phyloP scores from a whole-genome alignment of 2,797 vertebrate genomes.

The Lutjanus campechanus region DNA sequence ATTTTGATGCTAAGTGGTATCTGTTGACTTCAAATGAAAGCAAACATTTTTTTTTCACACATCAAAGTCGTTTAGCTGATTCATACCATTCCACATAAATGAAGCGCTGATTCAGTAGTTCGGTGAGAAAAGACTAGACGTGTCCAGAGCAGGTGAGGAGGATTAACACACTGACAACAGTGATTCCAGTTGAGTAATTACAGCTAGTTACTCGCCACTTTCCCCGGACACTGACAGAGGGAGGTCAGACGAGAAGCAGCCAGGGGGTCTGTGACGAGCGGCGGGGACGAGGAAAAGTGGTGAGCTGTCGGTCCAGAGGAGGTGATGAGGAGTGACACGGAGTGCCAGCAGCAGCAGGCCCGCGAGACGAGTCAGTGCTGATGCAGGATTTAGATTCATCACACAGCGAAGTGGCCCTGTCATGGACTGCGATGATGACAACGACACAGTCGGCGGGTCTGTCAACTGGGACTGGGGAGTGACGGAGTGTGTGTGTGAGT shows the following conservation, averaged over 20 bases:
- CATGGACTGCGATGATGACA: slow-evolving; percentile 52
- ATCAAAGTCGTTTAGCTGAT: not conserved
- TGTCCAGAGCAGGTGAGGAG: not conserved
- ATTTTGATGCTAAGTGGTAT: not conserved
- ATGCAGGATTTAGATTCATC: slow-evolving; percentile 70
- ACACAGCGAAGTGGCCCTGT: slow-evolving; percentile 52
- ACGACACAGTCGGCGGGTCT: slow-evolving; percentile 26
- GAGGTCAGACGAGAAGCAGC: slow-evolving; percentile 29
- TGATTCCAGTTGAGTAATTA: slow-evolving; percentile 21
- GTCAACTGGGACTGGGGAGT: slow-evolving; percentile 27
- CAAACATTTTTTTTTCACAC: not conserved
- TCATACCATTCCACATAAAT: not conserved
- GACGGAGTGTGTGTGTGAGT: slow-evolving; percentile 19
- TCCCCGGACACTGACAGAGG: not conserved
- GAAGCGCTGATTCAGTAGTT: not conserved
- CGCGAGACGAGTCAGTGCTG: slow-evolving; percentile 58
- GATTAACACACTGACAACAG: slow-evolving; percentile 3
- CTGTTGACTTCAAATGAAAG: slow-evolving; percentile 1
- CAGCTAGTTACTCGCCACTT: not conserved
- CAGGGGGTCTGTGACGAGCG: not conserved
- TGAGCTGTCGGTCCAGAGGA: slow-evolving; percentile 39
- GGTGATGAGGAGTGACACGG: slow-evolving; percentile 66
- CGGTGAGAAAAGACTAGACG: not conserved
- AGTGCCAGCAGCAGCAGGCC: slow-evolving; percentile 39
- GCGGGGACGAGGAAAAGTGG: slow-evolving; percentile 15